Percentiles rank a stretch among this genome's conserved stretches.
Conservation (phyloP, 1,140 invertebrate species). For the Leptonema lineaticorne region DNA sequence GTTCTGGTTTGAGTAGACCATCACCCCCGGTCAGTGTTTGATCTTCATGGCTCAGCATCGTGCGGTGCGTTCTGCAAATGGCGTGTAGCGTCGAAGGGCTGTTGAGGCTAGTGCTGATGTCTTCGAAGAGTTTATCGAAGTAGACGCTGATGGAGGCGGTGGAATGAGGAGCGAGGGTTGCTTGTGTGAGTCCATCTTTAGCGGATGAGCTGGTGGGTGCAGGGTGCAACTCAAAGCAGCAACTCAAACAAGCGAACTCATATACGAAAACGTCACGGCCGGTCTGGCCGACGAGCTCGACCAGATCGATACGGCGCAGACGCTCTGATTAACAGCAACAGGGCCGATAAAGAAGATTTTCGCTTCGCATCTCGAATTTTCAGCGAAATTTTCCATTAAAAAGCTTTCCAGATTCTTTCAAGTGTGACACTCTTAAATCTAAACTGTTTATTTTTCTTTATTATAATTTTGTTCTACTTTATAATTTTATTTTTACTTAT, state of each 20-base stretch:
- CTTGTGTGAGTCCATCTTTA: neutral
- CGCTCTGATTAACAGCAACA: constrained; percentile 9
- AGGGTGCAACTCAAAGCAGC: constrained; percentile 29
- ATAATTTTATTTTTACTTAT: no score
- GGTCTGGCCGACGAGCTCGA: neutral
- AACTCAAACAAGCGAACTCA: constrained; percentile 37
- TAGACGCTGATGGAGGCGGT: neutral
- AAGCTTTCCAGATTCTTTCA: neutral
- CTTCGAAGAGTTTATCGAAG: neutral
- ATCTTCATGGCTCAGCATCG: neutral
- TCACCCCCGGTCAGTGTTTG: constrained; percentile 14
- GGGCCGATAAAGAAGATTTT: constrained; percentile 4
- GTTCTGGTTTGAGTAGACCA: constrained; percentile 57
- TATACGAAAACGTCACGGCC: constrained; percentile 35
- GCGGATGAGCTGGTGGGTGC: neutral
- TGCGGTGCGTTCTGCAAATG: neutral
- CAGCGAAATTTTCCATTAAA: neutral
- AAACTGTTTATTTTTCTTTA: no score
- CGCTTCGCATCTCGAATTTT: neutral
- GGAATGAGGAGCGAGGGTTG: neutral
- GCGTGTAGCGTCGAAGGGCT: neutral
- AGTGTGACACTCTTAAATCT: no score
- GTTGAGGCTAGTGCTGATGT: neutral
- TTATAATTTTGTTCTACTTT: no score
- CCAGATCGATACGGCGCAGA: constrained; percentile 16